These are phyloP conservation scores for Dolomedes plantarius DNA, from an alignment of 2,888 invertebrate genomes.

Conservation along the genomic window DNA sequence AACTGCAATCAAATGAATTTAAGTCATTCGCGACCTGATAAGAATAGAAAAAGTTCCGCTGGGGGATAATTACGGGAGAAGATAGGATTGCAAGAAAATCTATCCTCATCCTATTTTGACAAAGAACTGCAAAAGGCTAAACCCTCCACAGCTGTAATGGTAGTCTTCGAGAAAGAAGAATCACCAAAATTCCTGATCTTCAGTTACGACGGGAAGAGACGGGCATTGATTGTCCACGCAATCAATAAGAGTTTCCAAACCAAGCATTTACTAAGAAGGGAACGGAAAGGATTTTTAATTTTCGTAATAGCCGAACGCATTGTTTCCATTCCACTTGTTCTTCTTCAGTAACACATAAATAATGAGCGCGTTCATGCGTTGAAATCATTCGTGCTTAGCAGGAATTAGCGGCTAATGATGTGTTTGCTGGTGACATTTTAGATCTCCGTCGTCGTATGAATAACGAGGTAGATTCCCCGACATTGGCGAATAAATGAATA, in stretches of 20 bases:
- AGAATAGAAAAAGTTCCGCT: slow-evolving; percentile 52
- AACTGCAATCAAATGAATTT: slow-evolving; percentile 53
- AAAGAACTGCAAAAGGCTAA: slow-evolving; percentile 48
- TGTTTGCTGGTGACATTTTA: slow-evolving; percentile 38
- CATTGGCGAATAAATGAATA: too few species aligned
- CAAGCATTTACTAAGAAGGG: slow-evolving; percentile 27
- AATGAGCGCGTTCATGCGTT: slow-evolving; percentile 5
- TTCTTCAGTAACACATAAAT: slow-evolving; percentile 20
- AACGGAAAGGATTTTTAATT: slow-evolving; percentile 40
- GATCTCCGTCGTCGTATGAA: background rate
- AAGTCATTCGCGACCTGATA: slow-evolving; percentile 50
- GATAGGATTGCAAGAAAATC: slow-evolving; percentile 65
- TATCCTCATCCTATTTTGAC: slow-evolving; percentile 59
- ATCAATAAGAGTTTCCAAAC: slow-evolving; percentile 54
- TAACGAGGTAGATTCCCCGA: background rate
- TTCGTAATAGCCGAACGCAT: slow-evolving; percentile 47
- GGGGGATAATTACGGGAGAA: slow-evolving; percentile 50
- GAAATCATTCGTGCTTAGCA: slow-evolving; percentile 27
- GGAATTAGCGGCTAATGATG: slow-evolving; percentile 51
- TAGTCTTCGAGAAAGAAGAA: slow-evolving; percentile 58
- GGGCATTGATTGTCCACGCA: slow-evolving; percentile 49
- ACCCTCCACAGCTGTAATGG: slow-evolving; percentile 54
- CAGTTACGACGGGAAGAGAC: slow-evolving; percentile 35
- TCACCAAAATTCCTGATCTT: slow-evolving; percentile 53
- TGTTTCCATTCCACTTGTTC: slow-evolving; percentile 47